phyloP scores from a whole-genome alignment of 2,113 vertebrate species.

The Phoxinus phoxinus region DNA sequence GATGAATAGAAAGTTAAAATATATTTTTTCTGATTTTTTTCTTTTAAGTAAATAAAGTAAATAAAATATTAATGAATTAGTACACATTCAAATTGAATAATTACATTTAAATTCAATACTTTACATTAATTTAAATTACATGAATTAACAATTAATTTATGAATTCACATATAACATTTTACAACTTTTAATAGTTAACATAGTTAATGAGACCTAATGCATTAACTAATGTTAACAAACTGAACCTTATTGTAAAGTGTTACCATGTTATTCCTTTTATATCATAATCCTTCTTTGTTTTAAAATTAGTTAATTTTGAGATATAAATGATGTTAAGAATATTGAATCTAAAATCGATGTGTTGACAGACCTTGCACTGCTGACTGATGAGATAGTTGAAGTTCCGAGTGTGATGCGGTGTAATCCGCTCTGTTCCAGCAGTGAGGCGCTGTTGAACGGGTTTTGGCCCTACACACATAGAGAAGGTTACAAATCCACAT shows the following conservation, averaged over 20 bases:
- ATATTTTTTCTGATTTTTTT: no score
- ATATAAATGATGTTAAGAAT: background rate
- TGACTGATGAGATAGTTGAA: slow-evolving; percentile 96
- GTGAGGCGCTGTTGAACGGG: slow-evolving; percentile 91
- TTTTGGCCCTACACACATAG: slow-evolving; percentile 81
- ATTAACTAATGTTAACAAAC: background rate
- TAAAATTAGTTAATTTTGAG: background rate
- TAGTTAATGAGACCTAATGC: background rate
- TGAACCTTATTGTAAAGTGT: background rate
- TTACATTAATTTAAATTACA: background rate
- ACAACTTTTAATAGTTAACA: no score
- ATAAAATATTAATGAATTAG: no score
- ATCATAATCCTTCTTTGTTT: background rate
- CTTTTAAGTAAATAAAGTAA: no score
- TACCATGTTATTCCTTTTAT: background rate
- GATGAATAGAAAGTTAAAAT: no score
- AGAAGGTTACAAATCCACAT: slow-evolving; percentile 10
- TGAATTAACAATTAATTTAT: background rate
- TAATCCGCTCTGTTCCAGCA: slow-evolving; percentile 95
- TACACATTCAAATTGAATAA: no score
- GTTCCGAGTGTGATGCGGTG: slow-evolving; percentile 97
- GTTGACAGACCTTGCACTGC: slow-evolving; percentile 89
- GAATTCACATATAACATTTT: background rate
- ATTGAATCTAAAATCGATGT: slow-evolving; percentile 2
- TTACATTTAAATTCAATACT: no score